Conservation (phyloP, 1,140 invertebrate genomes). For the Drosophila tristis region DNA sequence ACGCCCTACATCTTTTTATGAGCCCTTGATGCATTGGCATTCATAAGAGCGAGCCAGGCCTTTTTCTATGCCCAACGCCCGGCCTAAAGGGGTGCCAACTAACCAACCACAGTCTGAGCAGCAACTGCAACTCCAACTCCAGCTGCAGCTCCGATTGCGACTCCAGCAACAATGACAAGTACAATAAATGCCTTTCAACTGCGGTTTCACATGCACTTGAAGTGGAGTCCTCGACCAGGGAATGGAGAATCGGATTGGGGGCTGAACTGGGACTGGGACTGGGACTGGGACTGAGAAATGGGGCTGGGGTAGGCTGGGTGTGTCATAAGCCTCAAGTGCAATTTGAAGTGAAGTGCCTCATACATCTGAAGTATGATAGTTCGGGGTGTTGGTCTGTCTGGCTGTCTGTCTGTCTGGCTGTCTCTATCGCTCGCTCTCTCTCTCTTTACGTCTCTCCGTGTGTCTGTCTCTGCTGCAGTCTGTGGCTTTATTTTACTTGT, state of each 20-base stretch:
- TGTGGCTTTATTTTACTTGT: constrained; percentile 60
- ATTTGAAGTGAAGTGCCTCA: constrained; percentile 62
- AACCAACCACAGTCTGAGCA: constrained; percentile 46
- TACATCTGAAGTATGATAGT: constrained; percentile 73
- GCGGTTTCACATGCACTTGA: constrained; percentile 82
- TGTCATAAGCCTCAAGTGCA: constrained; percentile 64
- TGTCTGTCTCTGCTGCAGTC: constrained; percentile 13
- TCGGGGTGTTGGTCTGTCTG: constrained; percentile 35
- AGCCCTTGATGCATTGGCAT: constrained; percentile 70
- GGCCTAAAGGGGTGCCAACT: constrained; percentile 8
- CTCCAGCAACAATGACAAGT: constrained; percentile 78
- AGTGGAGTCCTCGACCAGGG: constrained; percentile 44
- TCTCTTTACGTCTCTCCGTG: neutral
- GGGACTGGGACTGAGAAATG: neutral
- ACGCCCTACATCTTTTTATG: constrained; percentile 59
- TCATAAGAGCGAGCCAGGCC: constrained; percentile 68
- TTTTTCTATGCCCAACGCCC: constrained; percentile 53
- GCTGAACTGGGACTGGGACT: neutral
- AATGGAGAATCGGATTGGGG: constrained; percentile 15
- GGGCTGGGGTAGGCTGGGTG: constrained; percentile 25
- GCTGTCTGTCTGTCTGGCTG: constrained; percentile 1
- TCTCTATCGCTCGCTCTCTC: neutral
- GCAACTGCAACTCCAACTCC: constrained; percentile 23
- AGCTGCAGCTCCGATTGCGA: neutral
- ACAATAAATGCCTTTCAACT: constrained; percentile 83